A percentile compares a stretch with the other conserved stretches of the same genome.
Evolutionary conservation across 2,797 vertebrate species (phyloP).

Genomic region (Takifugu ocellatus): DNA sequence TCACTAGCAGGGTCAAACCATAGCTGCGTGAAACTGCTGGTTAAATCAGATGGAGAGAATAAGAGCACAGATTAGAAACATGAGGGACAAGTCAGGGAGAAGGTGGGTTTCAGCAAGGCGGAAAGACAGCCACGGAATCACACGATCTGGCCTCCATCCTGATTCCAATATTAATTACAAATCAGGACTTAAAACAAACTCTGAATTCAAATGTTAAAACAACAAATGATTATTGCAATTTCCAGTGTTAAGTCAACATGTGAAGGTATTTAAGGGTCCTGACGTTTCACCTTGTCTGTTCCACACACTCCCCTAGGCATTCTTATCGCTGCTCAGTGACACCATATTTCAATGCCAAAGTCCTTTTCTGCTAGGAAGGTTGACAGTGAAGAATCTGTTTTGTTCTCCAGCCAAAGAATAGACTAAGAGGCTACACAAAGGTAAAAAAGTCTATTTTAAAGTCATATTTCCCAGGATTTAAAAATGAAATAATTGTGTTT

Average conservation of each 20-base stretch:
- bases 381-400: not conserved
- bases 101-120: too few species aligned
- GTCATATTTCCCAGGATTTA: not conserved
- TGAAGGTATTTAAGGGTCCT: not conserved
- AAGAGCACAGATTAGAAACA: too few species aligned
- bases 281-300: not conserved
- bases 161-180: not conserved
- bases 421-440: slow-evolving; percentile 5
- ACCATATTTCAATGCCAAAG: slow-evolving; percentile 12
- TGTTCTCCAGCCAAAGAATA: not conserved
- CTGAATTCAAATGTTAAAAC: not conserved
- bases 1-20: too few species aligned
- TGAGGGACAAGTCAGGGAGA: too few species aligned
- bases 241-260: not conserved
- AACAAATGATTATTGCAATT: not conserved
- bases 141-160: not conserved
- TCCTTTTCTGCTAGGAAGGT: not conserved
- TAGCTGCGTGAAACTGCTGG: too few species aligned
- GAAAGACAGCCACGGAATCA: not conserved
- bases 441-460: not conserved
- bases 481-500: too few species aligned
- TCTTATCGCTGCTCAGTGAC: slow-evolving; percentile 14
- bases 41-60: too few species aligned
- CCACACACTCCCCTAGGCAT: slow-evolving; percentile 7
- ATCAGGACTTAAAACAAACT: not conserved